Evolutionary conservation across 2,888 invertebrate genomes (phyloP).

Genomic region (Onchidella celtica): DNA sequence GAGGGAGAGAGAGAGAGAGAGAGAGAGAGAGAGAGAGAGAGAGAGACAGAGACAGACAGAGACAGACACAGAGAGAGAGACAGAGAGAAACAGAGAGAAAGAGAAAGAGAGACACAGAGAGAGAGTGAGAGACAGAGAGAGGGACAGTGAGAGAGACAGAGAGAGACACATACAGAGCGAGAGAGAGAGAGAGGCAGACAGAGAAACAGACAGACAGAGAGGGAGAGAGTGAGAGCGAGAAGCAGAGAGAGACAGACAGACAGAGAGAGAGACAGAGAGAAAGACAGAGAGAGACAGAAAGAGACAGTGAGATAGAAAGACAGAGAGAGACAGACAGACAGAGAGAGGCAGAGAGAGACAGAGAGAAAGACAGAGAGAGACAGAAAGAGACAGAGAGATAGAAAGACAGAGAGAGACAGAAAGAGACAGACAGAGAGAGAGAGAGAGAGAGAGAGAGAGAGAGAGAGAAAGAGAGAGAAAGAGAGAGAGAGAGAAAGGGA

Average conservation of each 20-base stretch:
- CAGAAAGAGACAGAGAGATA: not conserved
- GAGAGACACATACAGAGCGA: not conserved
- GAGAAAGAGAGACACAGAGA: not conserved
- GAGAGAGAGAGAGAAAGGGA: conserved; percentile 33
- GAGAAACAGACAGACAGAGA: not conserved
- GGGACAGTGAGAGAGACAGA: not conserved
- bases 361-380: not conserved
- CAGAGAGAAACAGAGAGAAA: not conserved
- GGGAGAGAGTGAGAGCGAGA: not conserved
- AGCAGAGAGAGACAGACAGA: not conserved
- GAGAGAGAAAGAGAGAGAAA: conserved; percentile 26
- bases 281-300: conserved; percentile 21
- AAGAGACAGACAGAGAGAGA: conserved; percentile 24
- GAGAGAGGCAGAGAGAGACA: not conserved
- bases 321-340: conserved; percentile 34
- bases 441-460: conserved; percentile 32
- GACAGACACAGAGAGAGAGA: not conserved
- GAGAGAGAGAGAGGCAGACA: not conserved
- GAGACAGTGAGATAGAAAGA: conserved; percentile 34
- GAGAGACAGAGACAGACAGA: not conserved
- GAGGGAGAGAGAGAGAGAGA: not conserved
- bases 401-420: conserved; percentile 11
- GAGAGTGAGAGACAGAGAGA: not conserved
- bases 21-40: not conserved
- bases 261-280: conserved; percentile 5